These are phyloP conservation scores for Lypha dubia DNA, from an alignment of 2,888 invertebrate genomes.

Conservation along the genomic window DNA sequence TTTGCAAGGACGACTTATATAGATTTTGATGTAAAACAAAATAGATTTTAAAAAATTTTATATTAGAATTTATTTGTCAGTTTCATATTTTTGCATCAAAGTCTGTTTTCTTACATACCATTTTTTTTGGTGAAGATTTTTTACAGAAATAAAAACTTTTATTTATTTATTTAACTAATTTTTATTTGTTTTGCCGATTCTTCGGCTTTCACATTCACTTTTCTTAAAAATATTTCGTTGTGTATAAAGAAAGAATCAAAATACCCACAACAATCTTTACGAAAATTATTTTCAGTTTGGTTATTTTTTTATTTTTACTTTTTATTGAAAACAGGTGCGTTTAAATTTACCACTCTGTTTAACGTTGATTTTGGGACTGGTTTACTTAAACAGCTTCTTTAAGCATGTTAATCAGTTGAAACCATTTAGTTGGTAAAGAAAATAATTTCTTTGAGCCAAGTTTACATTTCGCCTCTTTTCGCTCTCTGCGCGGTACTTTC, in stretches of 20 bases:
- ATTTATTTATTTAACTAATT: neutral
- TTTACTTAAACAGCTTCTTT: constrained; percentile 65
- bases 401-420: constrained; percentile 70
- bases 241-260: constrained; percentile 29
- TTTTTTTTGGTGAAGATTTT: neutral
- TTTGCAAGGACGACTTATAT: neutral
- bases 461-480: constrained; percentile 11
- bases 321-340: neutral
- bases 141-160: neutral
- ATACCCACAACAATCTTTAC: constrained; percentile 37
- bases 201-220: constrained; percentile 69
- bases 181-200: constrained; percentile 3
- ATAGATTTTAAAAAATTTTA: neutral
- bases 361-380: constrained; percentile 73
- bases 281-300: constrained; percentile 18
- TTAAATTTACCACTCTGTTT: constrained; percentile 58
- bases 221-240: constrained; percentile 22
- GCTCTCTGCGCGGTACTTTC: constrained; percentile 10
- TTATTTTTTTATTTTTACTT: no score
- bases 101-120: neutral
- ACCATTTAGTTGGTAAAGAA: constrained; percentile 21
- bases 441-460: constrained; percentile 29
- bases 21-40: neutral
- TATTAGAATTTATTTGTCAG: neutral
- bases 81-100: neutral